A percentile compares a stretch with the other conserved stretches of the same genome.
These are phyloP conservation scores for Cryptus armator DNA, from an alignment of 2,888 invertebrate genomes.

Conservation along the genomic window DNA sequence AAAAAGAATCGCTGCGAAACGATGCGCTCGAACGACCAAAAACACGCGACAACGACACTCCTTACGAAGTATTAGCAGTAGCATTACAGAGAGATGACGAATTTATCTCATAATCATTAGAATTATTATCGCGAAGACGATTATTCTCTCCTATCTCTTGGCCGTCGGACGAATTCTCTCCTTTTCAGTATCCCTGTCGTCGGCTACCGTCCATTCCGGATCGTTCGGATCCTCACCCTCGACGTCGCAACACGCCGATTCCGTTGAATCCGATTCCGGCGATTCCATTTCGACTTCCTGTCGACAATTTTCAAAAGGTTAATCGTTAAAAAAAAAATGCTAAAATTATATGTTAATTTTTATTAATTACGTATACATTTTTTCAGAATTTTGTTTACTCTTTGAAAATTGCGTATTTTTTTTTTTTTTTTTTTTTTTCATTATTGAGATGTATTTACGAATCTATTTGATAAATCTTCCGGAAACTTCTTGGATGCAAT, in stretches of 20 bases:
- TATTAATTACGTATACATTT: too few species aligned
- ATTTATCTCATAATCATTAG: conserved; percentile 55
- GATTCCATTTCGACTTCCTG: conserved; percentile 86
- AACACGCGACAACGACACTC: conserved; percentile 45
- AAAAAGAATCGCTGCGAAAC: conserved; percentile 46
- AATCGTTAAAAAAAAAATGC: too few species aligned
- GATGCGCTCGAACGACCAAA: conserved; percentile 23
- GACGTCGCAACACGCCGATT: conserved; percentile 88
- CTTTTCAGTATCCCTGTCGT: conserved; percentile 84
- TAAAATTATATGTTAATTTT: too few species aligned
- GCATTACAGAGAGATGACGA: conserved; percentile 65
- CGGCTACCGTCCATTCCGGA: conserved; percentile 91
- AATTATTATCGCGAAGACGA: conserved; percentile 63
- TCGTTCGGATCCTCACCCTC: conserved; percentile 93
- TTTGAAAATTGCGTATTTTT: too few species aligned
- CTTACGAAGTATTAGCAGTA: conserved; percentile 50
- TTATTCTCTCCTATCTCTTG: conserved; percentile 84
- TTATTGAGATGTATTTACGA: too few species aligned
- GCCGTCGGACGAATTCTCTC: conserved; percentile 84
- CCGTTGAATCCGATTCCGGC: conserved; percentile 85
- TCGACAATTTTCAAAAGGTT: conserved; percentile 38
- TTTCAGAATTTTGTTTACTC: too few species aligned
- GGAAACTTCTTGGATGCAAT: too few species aligned
- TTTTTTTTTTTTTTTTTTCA: too few species aligned
- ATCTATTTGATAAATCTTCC: too few species aligned